Conservation (phyloP, 1,140 invertebrate species). For the Sycophila sp. region DNA sequence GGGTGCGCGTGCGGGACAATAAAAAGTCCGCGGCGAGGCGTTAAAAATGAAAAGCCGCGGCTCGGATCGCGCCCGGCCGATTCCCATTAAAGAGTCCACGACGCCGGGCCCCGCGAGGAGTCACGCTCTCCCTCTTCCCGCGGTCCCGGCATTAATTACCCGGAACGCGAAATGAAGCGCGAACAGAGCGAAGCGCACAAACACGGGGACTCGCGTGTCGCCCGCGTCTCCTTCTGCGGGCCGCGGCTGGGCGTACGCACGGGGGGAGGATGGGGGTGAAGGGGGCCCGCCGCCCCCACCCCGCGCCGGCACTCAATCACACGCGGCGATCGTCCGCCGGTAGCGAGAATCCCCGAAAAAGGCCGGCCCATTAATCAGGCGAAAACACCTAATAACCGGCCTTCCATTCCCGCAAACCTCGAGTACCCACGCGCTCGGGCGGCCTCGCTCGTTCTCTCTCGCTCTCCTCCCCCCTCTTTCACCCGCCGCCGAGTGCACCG, state of each 20-base stretch:
- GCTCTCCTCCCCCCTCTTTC: background rate
- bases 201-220: background rate
- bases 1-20: too few relatives aligned
- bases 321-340: conserved; percentile 29
- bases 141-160: conserved; percentile 33
- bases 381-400: conserved; percentile 40
- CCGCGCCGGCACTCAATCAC: conserved; percentile 19
- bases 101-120: too few relatives aligned
- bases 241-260: background rate
- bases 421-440: conserved; percentile 23
- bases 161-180: background rate
- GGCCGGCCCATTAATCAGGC: conserved; percentile 37
- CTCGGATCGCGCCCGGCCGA: too few relatives aligned
- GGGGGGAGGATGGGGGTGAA: background rate
- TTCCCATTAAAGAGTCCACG: too few relatives aligned
- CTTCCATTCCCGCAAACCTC: conserved; percentile 40
- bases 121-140: too few relatives aligned
- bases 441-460: background rate
- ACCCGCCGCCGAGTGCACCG: background rate
- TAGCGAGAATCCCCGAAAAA: conserved; percentile 33
- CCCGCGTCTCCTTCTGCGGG: background rate
- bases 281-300: background rate
- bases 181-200: background rate
- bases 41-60: too few relatives aligned
- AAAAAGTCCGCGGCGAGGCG: too few relatives aligned